Evolutionary conservation across 1,140 invertebrate genomes (phyloP).

Genomic region (Drosophila arawakana): DNA sequence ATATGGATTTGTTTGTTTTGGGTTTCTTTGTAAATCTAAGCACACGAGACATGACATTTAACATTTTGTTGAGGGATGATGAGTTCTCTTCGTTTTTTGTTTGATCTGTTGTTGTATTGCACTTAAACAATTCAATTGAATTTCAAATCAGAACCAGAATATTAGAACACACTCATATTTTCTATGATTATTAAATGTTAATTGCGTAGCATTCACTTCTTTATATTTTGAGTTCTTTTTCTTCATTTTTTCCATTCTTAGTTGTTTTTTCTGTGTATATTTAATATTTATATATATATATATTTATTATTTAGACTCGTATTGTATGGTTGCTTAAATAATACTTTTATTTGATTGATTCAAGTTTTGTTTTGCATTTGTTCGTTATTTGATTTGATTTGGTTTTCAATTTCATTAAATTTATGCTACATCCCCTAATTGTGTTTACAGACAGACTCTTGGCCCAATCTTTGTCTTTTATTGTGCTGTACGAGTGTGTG

Average conservation of each 20-base stretch:
- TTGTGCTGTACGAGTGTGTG: slow-evolving; percentile 12
- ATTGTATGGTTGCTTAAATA: slow-evolving; percentile 77
- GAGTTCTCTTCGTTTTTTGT: slow-evolving; percentile 8
- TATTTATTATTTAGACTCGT: slow-evolving; percentile 42
- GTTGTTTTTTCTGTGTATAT: slow-evolving; percentile 34
- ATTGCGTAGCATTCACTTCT: slow-evolving; percentile 12
- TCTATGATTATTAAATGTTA: slow-evolving; percentile 17
- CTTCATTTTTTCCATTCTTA: background rate
- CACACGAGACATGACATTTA: slow-evolving; percentile 32
- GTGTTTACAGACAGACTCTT: slow-evolving; percentile 23
- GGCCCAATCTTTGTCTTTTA: slow-evolving; percentile 30
- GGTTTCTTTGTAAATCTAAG: slow-evolving; percentile 25
- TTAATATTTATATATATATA: slow-evolving; percentile 24
- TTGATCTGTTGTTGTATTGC: slow-evolving; percentile 29
- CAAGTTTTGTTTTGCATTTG: slow-evolving; percentile 61
- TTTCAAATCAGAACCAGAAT: background rate
- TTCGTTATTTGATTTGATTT: slow-evolving; percentile 58
- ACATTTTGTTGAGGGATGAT: slow-evolving; percentile 17
- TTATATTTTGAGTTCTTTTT: background rate
- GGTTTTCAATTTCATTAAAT: slow-evolving; percentile 60
- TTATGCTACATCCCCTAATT: slow-evolving; percentile 60
- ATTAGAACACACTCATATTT: slow-evolving; percentile 6
- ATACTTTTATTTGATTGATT: slow-evolving; percentile 84
- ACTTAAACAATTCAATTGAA: slow-evolving; percentile 18
- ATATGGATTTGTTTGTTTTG: slow-evolving; percentile 13